phyloP scores from a whole-genome alignment of 2,113 vertebrate species.

The Cephalopholis sonnerati region DNA sequence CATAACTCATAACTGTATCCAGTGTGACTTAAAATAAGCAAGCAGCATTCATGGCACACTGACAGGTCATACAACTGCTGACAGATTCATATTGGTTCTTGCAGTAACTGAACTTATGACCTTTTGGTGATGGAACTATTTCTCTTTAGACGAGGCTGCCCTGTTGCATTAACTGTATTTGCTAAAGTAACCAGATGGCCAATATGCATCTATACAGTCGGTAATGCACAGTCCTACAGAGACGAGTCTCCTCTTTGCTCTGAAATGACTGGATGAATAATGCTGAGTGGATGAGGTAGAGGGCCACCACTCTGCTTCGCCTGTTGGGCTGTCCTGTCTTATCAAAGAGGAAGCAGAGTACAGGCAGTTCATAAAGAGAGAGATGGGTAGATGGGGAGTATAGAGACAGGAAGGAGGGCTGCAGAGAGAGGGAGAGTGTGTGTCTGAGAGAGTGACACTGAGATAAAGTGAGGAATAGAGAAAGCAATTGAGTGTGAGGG shows the following conservation, averaged over 20 bases:
- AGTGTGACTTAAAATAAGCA: conserved; percentile 1
- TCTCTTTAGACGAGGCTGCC: conserved; percentile 6
- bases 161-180: conserved; percentile 28
- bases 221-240: conserved; percentile 15
- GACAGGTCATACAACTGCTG: conserved; percentile 12
- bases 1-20: not conserved
- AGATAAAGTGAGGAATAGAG: conserved; percentile 58
- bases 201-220: conserved; percentile 3
- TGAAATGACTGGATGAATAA: conserved; percentile 37
- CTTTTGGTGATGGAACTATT: conserved; percentile 34
- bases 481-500: conserved; percentile 52
- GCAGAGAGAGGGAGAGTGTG: conserved; percentile 19
- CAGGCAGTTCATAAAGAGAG: conserved; percentile 30
- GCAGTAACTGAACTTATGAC: conserved; percentile 39
- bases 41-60: not conserved
- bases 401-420: not conserved
- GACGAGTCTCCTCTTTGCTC: conserved; percentile 10
- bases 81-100: conserved; percentile 17
- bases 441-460: conserved; percentile 38
- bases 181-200: conserved; percentile 18
- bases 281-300: conserved; percentile 31
- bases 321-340: conserved; percentile 43
- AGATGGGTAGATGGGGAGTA: not conserved
- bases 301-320: conserved; percentile 38
- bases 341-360: conserved; percentile 35